Evolutionary conservation across 2,113 vertebrate species (phyloP), one percentile per base, ranked within the genome.

Genomic region (Caranx ignobilis): DNA sequence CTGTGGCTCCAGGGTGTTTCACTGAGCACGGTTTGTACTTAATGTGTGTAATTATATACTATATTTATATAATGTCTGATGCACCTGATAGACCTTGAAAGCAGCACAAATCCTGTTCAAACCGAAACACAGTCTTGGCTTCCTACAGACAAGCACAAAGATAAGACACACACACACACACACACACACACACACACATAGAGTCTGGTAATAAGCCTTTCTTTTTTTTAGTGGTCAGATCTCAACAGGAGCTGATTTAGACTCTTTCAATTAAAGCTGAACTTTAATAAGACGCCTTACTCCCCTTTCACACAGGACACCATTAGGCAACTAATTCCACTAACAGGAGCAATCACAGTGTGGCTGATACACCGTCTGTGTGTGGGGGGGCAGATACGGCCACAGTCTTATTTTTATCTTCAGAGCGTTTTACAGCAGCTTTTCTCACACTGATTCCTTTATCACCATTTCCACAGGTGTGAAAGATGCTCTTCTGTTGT

Each of bases 181-280:
- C 47, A 48, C 16, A 48, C 8, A 55, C 45, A 64, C 13, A 18
- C 54, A 45, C 52, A 55, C 26, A 43, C 26, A 57, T 16, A 37
- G 12, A 0, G 3, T 8, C 21, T 8, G 37, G 41, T 31, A 62
- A 56, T 15, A 26, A 35, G 4, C 31, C 3, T 11, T 8, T 39
- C 5, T 37, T 57, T 19, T 48, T 61, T 57, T 8, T 11, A 39
- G 64, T 3, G 37, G 56, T 62, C 41, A 18, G 26, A 19, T 21
- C 79, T 66, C 78, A 72, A 56, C 77, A 56, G 82, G 77, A 82
- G 62, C 64, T 60, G 66, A 72, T 79, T 63, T 64, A 76, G 18
- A 4, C 43, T 69, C 31, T 77, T 69, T 80, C 68, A 83, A 80
- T 87, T 73, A 72, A n/a, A 72, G 71, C 71, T 59, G 41, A 31